phyloP scores from a whole-genome alignment of 2,113 vertebrate species.

The Mungos mungo region DNA sequence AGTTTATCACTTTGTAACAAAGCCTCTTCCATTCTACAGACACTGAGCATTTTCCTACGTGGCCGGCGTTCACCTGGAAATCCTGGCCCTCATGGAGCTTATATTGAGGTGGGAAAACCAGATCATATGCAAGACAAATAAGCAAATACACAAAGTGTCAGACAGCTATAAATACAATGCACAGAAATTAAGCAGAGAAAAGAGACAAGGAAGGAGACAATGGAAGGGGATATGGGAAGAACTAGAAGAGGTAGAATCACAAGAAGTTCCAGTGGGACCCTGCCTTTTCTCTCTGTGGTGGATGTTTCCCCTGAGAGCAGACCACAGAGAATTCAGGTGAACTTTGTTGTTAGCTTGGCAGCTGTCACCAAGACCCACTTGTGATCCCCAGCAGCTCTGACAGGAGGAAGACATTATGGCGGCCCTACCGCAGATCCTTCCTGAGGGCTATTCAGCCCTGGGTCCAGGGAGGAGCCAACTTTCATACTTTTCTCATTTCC shows the following conservation, averaged over 20 bases:
- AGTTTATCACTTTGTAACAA: not conserved
- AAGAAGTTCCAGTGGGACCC: not conserved
- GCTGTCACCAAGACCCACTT: not conserved
- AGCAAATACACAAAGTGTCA: not conserved
- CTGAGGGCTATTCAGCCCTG: not conserved
- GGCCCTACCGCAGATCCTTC: not conserved
- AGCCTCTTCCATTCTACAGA: not conserved
- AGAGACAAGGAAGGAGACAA: not conserved
- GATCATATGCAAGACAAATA: not conserved
- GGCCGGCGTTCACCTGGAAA: not conserved
- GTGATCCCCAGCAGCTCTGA: not conserved
- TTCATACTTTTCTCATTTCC: not conserved
- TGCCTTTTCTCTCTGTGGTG: not conserved
- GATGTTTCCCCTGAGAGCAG: not conserved
- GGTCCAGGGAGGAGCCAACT: not conserved
- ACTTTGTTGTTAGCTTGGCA: not conserved
- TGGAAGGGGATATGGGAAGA: not conserved
- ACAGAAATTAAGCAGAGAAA: not conserved
- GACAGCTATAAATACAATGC: too few species aligned
- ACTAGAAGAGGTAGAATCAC: not conserved
- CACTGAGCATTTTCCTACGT: not conserved
- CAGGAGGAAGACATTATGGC: not conserved
- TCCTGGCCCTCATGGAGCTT: not conserved
- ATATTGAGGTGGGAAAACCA: not conserved
- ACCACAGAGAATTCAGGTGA: not conserved